Conservation (phyloP, 2,113 vertebrate species). For the cattle (Bos taurus) region ARS-UCD2.0 NC_037347.1:50229001-50229500, state of each 20-base stretch:
- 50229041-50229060: neutral
- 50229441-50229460: neutral
- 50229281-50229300: neutral
- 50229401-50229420: neutral
- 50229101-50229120: neutral
- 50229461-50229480: neutral
- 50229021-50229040: neutral
- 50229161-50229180: neutral
- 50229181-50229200: neutral
- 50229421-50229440: neutral
- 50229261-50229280: neutral
- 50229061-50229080: neutral
- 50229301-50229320: neutral
- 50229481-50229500: neutral
- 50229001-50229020: neutral
- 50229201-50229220: neutral
- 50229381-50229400: neutral
- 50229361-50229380: neutral
- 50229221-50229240: neutral
- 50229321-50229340: neutral
- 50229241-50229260: neutral
- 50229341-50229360: slow-evolving; percentile 6
- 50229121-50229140: neutral
- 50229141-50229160: neutral
- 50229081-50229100: neutral